phyloP scores from a whole-genome alignment of 2,113 vertebrate genomes.

The Poeciliopsis retropinna region DNA sequence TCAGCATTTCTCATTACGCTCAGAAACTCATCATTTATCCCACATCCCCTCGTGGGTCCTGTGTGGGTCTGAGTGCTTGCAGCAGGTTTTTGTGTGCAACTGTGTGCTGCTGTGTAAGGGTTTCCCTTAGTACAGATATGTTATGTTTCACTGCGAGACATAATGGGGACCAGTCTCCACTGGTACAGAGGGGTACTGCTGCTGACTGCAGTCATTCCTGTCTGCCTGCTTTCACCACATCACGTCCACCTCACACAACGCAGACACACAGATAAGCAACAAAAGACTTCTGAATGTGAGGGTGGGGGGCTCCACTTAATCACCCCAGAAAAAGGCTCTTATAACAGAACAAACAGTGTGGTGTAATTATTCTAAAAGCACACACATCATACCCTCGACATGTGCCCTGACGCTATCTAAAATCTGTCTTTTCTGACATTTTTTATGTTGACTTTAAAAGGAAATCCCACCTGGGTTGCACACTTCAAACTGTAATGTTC shows the following conservation, averaged over 20 bases:
- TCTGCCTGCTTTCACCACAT: slow-evolving; percentile 41
- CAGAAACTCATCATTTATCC: slow-evolving; percentile 44
- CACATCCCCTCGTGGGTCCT: slow-evolving; percentile 32
- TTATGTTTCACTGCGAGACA: slow-evolving; percentile 51
- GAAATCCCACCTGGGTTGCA: slow-evolving; percentile 1
- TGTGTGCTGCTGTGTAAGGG: slow-evolving; percentile 44
- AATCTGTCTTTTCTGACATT: background rate
- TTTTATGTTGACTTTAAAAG: slow-evolving; percentile 7
- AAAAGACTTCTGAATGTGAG: slow-evolving; percentile 50
- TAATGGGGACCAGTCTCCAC: slow-evolving; percentile 54
- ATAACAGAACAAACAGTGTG: slow-evolving; percentile 6
- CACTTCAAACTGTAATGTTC: background rate
- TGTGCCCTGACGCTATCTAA: background rate
- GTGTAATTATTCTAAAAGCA: background rate
- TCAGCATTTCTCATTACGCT: slow-evolving; percentile 50
- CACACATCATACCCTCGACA: background rate
- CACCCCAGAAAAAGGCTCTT: slow-evolving; percentile 4
- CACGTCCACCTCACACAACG: slow-evolving; percentile 41
- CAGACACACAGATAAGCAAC: slow-evolving; percentile 25
- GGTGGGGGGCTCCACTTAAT: background rate
- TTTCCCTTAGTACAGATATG: slow-evolving; percentile 43
- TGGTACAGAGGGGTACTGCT: slow-evolving; percentile 69
- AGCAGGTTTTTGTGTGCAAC: slow-evolving; percentile 18
- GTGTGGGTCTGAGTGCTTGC: slow-evolving; percentile 21
- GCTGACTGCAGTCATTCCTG: slow-evolving; percentile 63